A percentile compares a stretch with the other conserved stretches of the same genome.
phyloP scores from a whole-genome alignment of 2,888 invertebrate species.

The Bruchidius siliquastri region DNA sequence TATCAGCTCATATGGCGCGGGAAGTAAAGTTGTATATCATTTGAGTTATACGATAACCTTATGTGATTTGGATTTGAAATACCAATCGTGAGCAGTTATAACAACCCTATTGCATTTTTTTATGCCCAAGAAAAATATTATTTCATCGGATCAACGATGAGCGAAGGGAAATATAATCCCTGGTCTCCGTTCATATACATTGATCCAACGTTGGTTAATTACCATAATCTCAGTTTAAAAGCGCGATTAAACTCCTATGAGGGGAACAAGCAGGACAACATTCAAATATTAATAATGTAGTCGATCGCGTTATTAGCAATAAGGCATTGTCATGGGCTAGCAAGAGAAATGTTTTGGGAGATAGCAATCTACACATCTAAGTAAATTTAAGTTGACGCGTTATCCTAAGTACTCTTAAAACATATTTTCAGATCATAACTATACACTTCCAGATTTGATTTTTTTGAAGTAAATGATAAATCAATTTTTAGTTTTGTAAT shows the following conservation, averaged over 20 bases:
- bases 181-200: not conserved
- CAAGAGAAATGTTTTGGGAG: not conserved
- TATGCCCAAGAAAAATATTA: not conserved
- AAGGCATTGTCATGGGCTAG: not conserved
- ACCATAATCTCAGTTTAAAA: conserved; percentile 18
- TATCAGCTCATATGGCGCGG: too few species aligned
- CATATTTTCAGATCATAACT: too few species aligned
- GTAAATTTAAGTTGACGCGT: too few species aligned
- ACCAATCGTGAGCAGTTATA: not conserved
- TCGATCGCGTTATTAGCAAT: conserved; percentile 1
- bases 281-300: conserved; percentile 10
- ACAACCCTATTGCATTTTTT: too few species aligned
- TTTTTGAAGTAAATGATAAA: too few species aligned
- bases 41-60: too few species aligned
- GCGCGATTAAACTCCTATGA: conserved; percentile 12
- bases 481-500: too few species aligned
- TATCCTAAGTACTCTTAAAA: too few species aligned
- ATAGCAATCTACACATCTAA: too few species aligned
- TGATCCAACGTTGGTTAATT: conserved; percentile 13
- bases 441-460: too few species aligned
- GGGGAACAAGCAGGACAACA: not conserved
- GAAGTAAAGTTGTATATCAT: too few species aligned
- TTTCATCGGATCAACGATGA: not conserved
- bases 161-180: not conserved
- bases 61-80: not conserved